phyloP scores from a whole-genome alignment of 1,140 invertebrate species.

The Drosophila virilis region DNA sequence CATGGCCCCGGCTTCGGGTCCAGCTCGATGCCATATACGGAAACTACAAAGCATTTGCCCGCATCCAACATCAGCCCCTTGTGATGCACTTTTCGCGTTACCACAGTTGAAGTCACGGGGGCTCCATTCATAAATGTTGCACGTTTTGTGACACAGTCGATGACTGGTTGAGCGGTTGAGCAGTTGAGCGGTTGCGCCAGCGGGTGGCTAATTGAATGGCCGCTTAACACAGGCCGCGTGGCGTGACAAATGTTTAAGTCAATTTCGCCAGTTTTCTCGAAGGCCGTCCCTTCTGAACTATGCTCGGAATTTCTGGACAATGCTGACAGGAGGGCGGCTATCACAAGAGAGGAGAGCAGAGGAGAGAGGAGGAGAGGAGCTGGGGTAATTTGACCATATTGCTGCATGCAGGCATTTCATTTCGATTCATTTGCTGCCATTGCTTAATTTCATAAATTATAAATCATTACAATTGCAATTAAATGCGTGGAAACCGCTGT shows the following conservation, averaged over 20 bases:
- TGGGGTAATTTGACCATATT: slow-evolving; percentile 1
- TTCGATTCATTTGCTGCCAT: slow-evolving; percentile 24
- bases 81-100: slow-evolving; percentile 21
- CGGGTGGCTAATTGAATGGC: slow-evolving; percentile 32
- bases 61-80: background rate
- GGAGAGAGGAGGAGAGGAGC: background rate
- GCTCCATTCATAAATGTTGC: slow-evolving; percentile 39
- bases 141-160: slow-evolving; percentile 19
- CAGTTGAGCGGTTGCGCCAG: slow-evolving; percentile 1
- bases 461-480: slow-evolving; percentile 69
- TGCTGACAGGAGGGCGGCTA: background rate
- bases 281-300: background rate
- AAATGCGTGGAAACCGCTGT: slow-evolving; percentile 8
- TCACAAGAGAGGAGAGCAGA: background rate
- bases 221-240: slow-evolving; percentile 15
- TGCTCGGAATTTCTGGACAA: too few species aligned
- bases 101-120: background rate
- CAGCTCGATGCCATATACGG: background rate
- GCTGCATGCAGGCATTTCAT: slow-evolving; percentile 26
- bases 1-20: background rate
- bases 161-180: background rate
- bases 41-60: slow-evolving; percentile 9
- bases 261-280: background rate
- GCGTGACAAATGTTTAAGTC: slow-evolving; percentile 12
- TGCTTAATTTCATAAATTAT: slow-evolving; percentile 69